A percentile compares a stretch with the other conserved stretches of the same genome.
Conservation (phyloP, 2,888 invertebrate genomes). For the Dynastes tityus region DNA sequence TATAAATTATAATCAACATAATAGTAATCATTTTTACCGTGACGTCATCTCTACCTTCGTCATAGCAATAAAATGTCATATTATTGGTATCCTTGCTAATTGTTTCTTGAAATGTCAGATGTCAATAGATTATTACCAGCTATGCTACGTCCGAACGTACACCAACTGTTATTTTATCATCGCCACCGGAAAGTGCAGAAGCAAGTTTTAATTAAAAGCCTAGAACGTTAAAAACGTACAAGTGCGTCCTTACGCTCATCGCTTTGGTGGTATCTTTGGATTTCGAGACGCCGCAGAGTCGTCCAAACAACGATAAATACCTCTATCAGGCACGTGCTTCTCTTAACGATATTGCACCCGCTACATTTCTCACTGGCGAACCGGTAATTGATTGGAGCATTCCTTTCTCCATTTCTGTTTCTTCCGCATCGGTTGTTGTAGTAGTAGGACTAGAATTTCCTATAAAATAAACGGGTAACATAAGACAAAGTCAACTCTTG, state of each 20-base stretch:
- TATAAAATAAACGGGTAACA: neutral
- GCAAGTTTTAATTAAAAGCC: conserved; percentile 3
- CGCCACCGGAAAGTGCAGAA: neutral
- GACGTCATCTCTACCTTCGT: neutral
- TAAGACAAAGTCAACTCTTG: neutral
- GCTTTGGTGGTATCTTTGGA: neutral
- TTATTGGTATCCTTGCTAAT: neutral
- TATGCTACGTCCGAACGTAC: neutral
- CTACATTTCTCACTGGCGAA: neutral
- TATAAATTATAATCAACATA: no score
- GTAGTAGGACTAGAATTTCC: neutral
- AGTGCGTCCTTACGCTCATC: conserved; percentile 10
- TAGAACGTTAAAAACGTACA: neutral
- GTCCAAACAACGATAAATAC: conserved; percentile 3
- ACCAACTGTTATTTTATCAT: conserved; percentile 13
- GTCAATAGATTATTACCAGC: neutral
- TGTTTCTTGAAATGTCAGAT: conserved; percentile 16
- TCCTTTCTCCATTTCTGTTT: conserved; percentile 7
- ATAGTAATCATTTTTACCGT: no score
- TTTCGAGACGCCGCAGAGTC: neutral
- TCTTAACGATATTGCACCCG: neutral
- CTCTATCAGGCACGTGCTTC: neutral
- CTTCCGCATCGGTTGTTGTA: neutral
- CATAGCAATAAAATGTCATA: neutral
- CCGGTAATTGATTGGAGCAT: neutral